Conservation (phyloP, 1,140 invertebrate species). For the Cyclargus thomasi region DNA sequence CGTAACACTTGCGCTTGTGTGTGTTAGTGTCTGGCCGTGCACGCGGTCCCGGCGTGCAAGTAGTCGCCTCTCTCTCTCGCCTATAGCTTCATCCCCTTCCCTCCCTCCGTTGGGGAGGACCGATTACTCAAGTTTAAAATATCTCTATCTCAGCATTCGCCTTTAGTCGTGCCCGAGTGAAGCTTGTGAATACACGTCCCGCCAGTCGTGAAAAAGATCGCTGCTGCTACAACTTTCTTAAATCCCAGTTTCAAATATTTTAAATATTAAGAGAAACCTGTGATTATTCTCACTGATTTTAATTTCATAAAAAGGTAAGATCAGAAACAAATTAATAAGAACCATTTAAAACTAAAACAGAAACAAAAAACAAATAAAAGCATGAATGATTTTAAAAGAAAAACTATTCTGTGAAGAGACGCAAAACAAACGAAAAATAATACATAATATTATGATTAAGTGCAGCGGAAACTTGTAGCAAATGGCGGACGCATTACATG, state of each 20-base stretch:
- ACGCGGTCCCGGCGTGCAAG: slow-evolving; percentile 58
- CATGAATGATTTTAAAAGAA: not conserved
- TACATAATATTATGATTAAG: slow-evolving; percentile 26
- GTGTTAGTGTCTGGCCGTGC: slow-evolving; percentile 50
- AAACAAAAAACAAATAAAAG: not conserved
- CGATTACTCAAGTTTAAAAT: slow-evolving; percentile 68
- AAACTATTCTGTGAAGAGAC: too few relatives aligned
- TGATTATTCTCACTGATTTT: not conserved
- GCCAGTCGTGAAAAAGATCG: slow-evolving; percentile 40
- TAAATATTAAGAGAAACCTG: slow-evolving; percentile 11
- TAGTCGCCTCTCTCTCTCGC: slow-evolving; percentile 40
- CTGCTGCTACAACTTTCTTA: slow-evolving; percentile 44
- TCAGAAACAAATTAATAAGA: not conserved
- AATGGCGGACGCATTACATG: slow-evolving; percentile 55
- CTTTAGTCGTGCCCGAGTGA: slow-evolving; percentile 62
- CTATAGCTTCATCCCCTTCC: slow-evolving; percentile 19
- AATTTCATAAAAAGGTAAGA: not conserved
- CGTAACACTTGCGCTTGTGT: slow-evolving; percentile 56
- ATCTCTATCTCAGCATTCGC: slow-evolving; percentile 47
- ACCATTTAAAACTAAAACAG: not conserved
- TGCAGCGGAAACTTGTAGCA: slow-evolving; percentile 36
- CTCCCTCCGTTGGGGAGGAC: slow-evolving; percentile 46
- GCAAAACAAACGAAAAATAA: slow-evolving; percentile 14
- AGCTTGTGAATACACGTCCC: slow-evolving; percentile 41
- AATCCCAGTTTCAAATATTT: slow-evolving; percentile 4